Evolutionary conservation across 64 coral and sea anemone genomes (phyloP).

Genomic region (Montipora efflorescens): DNA sequence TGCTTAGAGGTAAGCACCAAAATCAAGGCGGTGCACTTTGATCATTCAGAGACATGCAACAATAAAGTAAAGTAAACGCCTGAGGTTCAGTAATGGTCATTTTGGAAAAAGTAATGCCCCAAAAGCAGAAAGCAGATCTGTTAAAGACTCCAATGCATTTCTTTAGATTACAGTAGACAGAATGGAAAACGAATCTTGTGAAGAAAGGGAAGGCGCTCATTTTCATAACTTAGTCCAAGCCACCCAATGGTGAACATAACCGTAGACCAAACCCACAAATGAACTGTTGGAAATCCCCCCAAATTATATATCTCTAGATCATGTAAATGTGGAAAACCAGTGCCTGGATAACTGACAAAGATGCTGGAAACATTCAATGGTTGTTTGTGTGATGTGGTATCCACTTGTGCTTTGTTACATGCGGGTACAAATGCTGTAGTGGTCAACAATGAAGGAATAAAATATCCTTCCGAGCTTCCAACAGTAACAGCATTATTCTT

Average conservation of each 20-base stretch:
- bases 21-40: too few species aligned
- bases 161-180: too few species aligned
- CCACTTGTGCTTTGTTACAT: conserved; percentile 3
- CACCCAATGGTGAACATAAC: background rate
- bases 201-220: background rate
- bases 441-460: background rate
- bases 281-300: background rate
- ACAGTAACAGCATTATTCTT: background rate
- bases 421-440: conserved; percentile 23
- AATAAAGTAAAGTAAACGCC: too few species aligned
- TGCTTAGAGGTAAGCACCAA: too few species aligned
- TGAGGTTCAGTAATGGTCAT: too few species aligned
- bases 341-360: conserved; percentile 40
- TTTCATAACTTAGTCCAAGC: background rate
- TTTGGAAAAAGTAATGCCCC: too few species aligned
- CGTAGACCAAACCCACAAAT: background rate
- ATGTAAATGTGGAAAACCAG: background rate
- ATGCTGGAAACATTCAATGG: conserved; percentile 27
- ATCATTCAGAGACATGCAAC: too few species aligned
- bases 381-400: conserved; percentile 23
- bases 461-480: conserved; percentile 34
- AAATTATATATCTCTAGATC: background rate
- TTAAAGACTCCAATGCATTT: too few species aligned
- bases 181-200: background rate
- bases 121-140: too few species aligned